These are phyloP conservation scores for Chrysomela aeneicollis DNA, from an alignment of 2,888 invertebrate species.

Conservation along the genomic window DNA sequence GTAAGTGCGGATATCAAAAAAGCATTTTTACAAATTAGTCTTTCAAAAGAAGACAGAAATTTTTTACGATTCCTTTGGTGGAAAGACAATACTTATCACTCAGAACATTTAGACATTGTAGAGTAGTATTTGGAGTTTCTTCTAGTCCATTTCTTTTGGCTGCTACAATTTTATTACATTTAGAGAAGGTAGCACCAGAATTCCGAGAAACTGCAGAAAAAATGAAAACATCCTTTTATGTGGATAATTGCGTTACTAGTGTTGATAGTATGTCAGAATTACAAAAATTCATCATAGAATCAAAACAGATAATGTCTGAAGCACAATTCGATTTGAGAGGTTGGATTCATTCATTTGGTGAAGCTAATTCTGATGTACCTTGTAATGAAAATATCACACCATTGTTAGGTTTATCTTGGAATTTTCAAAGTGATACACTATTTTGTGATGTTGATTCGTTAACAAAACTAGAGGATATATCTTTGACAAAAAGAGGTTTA, in stretches of 20 bases:
- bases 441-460: background rate
- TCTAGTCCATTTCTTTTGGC: background rate
- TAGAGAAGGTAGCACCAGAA: background rate
- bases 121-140: too few species aligned
- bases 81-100: too few species aligned
- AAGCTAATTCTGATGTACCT: constrained; percentile 13
- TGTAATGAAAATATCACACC: background rate
- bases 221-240: background rate
- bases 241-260: too few species aligned
- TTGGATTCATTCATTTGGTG: background rate
- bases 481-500: constrained; percentile 1
- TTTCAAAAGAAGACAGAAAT: constrained; percentile 20
- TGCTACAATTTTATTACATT: background rate
- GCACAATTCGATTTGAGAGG: background rate
- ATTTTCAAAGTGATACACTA: background rate
- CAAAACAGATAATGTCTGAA: background rate
- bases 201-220: background rate
- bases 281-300: background rate
- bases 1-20: constrained; percentile 36
- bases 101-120: background rate
- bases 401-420: background rate
- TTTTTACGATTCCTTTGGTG: constrained; percentile 17
- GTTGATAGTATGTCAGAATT: background rate
- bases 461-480: background rate
- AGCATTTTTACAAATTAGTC: constrained; percentile 32